Base-by-base conservation (phyloP, 2,113 vertebrate species). In the Caretta caretta region DNA sequence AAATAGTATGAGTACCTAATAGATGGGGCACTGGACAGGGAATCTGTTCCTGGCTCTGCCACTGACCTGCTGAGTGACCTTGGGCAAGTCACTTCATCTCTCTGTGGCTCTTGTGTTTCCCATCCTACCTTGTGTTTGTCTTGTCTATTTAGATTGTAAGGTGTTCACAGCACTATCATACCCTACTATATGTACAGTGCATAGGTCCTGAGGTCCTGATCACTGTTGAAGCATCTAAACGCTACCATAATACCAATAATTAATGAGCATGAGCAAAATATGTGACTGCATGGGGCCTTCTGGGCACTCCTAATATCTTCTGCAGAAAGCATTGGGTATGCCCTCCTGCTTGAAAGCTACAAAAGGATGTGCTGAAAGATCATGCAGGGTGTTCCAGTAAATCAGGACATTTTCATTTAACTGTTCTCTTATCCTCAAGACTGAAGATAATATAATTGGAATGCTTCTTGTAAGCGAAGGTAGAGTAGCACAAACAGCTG, bases 391-490 rank as follows among this genome's bases (percentile, higher is more conserved):
- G 54, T 49, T 5, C 72, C 25, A 72, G 24, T 53, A 84, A 82
- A 92, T 76, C 62, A 62, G 54, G 0, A 3, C 0, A 0, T 78
- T 95, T 94, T 80, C 80, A 11, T 35, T 88, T 54, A 91, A 91
- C 86, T 50, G 24, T 79, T 90, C 92, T 35, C 51, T 94, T 94
- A 59, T 84, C 72, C 92, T 95, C 17, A 14, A 42, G 88, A 86
- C 80, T 89, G 85, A 89, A 95, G 90, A 29, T 0, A 0, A 83
- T 31, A 13, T 31, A 25, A 1, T 48, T 93, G 90, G 92, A 89
- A 93, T 84, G 84, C 42, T 90, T 94, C 50, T 78, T 12, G 80
- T 17, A n/a, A 90, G n/a, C 93, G 62, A 3, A 42, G 10, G 92
- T 0, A 0, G 24, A 2, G 86, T 80, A 87, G 65, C 88, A 84